phyloP scores from a whole-genome alignment of 2,888 invertebrate species.

The Podabrus alpinus region DNA sequence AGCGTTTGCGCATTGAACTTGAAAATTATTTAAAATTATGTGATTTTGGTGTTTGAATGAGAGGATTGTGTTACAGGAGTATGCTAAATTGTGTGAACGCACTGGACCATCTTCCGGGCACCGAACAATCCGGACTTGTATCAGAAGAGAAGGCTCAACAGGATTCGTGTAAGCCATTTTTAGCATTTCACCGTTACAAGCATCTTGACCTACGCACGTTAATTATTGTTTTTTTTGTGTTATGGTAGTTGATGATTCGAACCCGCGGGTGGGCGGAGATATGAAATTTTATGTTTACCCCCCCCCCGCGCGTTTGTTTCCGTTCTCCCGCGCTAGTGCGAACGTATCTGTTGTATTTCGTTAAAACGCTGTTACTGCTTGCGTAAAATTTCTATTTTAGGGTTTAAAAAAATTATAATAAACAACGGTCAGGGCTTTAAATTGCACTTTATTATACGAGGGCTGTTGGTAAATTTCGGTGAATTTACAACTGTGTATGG shows the following conservation, averaged over 20 bases:
- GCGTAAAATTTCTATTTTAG: not conserved
- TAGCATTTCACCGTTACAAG: slow-evolving; percentile 7
- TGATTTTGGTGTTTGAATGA: not conserved
- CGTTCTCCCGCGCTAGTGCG: not conserved
- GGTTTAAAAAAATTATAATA: not conserved
- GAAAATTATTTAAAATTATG: not conserved
- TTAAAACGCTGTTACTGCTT: not conserved
- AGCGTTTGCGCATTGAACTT: not conserved
- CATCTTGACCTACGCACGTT: slow-evolving; percentile 2
- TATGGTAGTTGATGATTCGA: not conserved
- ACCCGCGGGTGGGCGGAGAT: not conserved
- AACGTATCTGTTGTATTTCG: not conserved
- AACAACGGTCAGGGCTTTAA: not conserved
- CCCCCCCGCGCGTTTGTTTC: not conserved
- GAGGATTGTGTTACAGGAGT: slow-evolving; percentile 72
- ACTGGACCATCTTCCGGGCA: slow-evolving; percentile 82
- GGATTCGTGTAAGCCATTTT: slow-evolving; percentile 72
- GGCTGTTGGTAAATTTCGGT: not conserved
- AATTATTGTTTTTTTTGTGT: not conserved
- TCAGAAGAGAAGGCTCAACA: slow-evolving; percentile 76
- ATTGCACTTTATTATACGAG: not conserved
- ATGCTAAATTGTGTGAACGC: slow-evolving; percentile 96
- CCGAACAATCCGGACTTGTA: slow-evolving; percentile 78
- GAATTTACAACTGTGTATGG: not conserved
- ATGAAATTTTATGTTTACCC: not conserved